Evolutionary conservation across 2,113 vertebrate genomes (phyloP).

Genomic region (Gallinago jamesoni): DNA sequence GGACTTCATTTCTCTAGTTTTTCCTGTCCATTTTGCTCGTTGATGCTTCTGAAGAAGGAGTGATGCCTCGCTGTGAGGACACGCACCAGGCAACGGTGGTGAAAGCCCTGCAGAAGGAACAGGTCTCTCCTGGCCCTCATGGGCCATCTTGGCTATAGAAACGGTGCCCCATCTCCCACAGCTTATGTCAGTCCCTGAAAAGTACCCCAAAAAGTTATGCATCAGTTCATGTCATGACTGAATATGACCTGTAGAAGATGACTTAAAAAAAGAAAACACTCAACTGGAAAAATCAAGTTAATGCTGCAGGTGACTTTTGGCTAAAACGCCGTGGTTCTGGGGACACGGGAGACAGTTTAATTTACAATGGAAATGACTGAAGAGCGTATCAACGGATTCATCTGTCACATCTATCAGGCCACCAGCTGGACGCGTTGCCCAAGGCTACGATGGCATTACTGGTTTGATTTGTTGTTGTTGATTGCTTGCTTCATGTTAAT

Average conservation of each 20-base stretch:
- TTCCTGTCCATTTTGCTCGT: no score
- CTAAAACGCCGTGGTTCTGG: not conserved
- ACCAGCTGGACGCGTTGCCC: constrained; percentile 30
- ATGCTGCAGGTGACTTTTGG: constrained; percentile 3
- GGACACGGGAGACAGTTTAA: not conserved
- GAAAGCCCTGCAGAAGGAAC: not conserved
- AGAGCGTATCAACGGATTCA: not conserved
- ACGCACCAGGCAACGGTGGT: accelerated
- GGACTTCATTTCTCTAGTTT: not conserved
- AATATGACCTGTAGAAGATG: accelerated
- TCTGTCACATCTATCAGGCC: constrained; percentile 54
- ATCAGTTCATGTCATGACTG: not conserved
- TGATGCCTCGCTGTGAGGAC: accelerated
- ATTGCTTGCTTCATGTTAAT: constrained; percentile 43
- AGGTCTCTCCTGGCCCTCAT: no score
- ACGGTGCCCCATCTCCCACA: accelerated
- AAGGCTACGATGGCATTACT: not conserved
- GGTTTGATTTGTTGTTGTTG: constrained; percentile 9
- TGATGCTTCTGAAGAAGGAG: not conserved
- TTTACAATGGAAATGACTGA: constrained; percentile 19
- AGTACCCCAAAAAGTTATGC: not conserved
- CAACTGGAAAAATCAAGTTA: not conserved
- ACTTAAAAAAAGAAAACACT: not conserved
- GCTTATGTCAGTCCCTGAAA: not conserved
- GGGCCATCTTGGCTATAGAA: not conserved